Conservation (phyloP, 37 sponge, comb jelly and placozoan genomes). For the Tethya wilhelma region DNA sequence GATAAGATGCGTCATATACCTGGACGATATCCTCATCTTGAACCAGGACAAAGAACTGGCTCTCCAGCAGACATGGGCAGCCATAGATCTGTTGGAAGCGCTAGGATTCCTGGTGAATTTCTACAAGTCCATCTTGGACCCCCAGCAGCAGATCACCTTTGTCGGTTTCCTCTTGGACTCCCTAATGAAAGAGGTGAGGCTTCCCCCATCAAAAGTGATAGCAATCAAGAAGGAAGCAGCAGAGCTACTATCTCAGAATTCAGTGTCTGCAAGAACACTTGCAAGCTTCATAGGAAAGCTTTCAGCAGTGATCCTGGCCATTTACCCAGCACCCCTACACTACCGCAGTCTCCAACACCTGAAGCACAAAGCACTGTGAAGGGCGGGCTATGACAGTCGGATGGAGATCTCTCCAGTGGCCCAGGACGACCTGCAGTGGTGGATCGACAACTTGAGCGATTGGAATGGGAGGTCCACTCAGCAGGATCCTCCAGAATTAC, state of each 20-base stretch:
- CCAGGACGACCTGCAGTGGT: conserved; percentile 40
- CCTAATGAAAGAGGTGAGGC: not conserved
- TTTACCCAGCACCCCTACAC: conserved; percentile 23
- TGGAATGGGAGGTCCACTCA: conserved; percentile 36
- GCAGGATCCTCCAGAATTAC: not conserved
- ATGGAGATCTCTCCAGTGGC: not conserved
- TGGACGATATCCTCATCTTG: conserved; percentile 16
- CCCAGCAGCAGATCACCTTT: not conserved
- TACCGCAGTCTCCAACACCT: conserved; percentile 2
- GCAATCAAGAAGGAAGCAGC: not conserved
- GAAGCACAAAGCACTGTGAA: conserved; percentile 9
- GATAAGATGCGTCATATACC: conserved; percentile 3
- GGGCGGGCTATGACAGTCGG: not conserved
- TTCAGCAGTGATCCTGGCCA: conserved; percentile 19
- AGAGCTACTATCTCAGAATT: not conserved
- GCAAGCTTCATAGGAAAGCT: conserved; percentile 11
- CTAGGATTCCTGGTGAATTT: conserved; percentile 26
- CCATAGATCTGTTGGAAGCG: conserved; percentile 4
- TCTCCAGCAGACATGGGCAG: not conserved
- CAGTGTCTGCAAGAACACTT: not conserved
- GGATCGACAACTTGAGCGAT: not conserved
- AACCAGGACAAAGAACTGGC: not conserved
- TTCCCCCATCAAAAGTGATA: not conserved
- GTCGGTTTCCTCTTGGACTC: conserved; percentile 12
- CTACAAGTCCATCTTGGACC: not conserved